These are phyloP conservation scores for Drosophila mimetica DNA, from an alignment of 2,888 invertebrate species.

Conservation along the genomic window DNA sequence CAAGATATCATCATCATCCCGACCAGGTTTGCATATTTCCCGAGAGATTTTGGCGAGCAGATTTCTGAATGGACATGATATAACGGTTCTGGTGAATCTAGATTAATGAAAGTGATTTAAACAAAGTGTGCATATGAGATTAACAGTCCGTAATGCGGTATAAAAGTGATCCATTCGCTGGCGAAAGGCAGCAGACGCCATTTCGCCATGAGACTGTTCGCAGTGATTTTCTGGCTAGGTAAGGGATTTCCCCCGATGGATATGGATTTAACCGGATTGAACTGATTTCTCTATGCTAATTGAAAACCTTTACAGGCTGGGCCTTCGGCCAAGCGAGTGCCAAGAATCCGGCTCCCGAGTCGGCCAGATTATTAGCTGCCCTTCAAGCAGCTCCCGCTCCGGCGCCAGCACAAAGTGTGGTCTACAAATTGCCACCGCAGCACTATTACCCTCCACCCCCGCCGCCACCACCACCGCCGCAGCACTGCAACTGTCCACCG, in stretches of 20 bases:
- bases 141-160: conserved; percentile 41
- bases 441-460: conserved; percentile 35
- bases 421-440: conserved; percentile 35
- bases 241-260: conserved; percentile 22
- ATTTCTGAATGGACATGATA: conserved; percentile 48
- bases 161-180: conserved; percentile 55
- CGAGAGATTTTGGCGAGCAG: conserved; percentile 33
- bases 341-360: conserved; percentile 16
- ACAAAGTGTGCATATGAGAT: conserved; percentile 36
- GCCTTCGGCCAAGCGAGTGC: conserved; percentile 15
- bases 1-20: conserved; percentile 5
- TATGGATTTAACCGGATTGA: not conserved
- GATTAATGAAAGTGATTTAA: conserved; percentile 54
- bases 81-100: conserved; percentile 48
- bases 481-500: conserved; percentile 28
- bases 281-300: not conserved
- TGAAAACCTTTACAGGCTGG: conserved; percentile 11
- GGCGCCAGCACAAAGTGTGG: conserved; percentile 27
- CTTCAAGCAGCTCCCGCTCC: conserved; percentile 30
- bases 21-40: conserved; percentile 26
- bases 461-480: conserved; percentile 4
- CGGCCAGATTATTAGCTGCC: conserved; percentile 17
- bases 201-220: conserved; percentile 56
- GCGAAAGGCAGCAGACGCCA: conserved; percentile 48
- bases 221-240: conserved; percentile 55